Base-by-base conservation (phyloP, 2,888 invertebrate species). In the Cyrtodaria siliqua region DNA sequence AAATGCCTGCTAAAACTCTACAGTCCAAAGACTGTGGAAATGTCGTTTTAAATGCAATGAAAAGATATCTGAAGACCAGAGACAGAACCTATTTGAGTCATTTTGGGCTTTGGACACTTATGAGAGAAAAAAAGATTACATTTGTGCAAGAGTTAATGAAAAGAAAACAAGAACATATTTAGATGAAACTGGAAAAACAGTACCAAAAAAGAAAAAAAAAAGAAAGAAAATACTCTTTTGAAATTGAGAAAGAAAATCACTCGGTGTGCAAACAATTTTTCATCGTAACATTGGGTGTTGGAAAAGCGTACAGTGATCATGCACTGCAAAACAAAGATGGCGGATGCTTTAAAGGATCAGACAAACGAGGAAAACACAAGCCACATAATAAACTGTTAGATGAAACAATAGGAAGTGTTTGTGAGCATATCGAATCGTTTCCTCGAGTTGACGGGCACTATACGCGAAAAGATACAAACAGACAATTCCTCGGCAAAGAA, bases 381-480 rank as follows among this genome's bases (percentile, higher is more conserved):
- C 40, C 42, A 14, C 42, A 14, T 6, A 38, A 57, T 27, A 57
- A 57, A 27, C 38, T 40, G 20, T 40, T 38, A 3, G 42, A 57
- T 20, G 23, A 57, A 23, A 52, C 14, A 9, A 14, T 68, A 18
- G 29, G 61, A 12, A 18, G 12, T 18, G 70, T 80, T 0, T 52
- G 50, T 26, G 20, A 61, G n/a, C 80, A 76, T 57, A 79, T 79
- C n/a, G 62, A 73, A 20, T 80, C 76, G 12, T 80, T 80, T 57
- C 70, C 72, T 18, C 53, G 42, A 40, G 70, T 80, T 20, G 76
- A 72, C 20, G 40, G 53, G n/a, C 76, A 76, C 44, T 80, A 80
- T 59, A 47, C 56, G 26, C 38, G 80, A 57, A 69, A 73, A 56
- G 44, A 64, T 14, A 59, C 69, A 23, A 69, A 57, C 6, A 61